Evolutionary conservation across 2,888 invertebrate genomes (phyloP).

Genomic region (Cantharis rustica): DNA sequence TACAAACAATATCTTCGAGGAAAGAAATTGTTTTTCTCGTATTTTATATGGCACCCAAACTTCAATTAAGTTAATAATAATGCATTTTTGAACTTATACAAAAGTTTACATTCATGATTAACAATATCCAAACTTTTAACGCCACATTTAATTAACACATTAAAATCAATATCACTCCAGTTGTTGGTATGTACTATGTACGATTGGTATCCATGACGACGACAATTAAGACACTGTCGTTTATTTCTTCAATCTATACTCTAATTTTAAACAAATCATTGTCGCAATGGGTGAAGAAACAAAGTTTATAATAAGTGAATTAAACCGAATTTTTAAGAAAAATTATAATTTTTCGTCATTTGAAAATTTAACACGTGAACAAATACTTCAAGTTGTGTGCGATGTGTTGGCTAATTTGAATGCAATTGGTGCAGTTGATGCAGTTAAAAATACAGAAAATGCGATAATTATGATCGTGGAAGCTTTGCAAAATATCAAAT

Average conservation of each 20-base stretch:
- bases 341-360: constrained; percentile 84
- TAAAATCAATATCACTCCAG: background rate
- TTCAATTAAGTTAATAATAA: no score
- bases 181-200: background rate
- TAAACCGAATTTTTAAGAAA: constrained; percentile 73
- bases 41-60: no score
- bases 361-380: constrained; percentile 76
- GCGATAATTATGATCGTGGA: constrained; percentile 34
- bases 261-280: background rate
- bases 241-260: background rate
- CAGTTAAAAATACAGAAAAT: constrained; percentile 33
- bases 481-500: constrained; percentile 39
- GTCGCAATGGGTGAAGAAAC: constrained; percentile 67
- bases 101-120: no score
- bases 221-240: background rate
- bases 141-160: no score
- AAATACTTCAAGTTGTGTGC: constrained; percentile 76
- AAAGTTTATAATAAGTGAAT: constrained; percentile 71
- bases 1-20: no score
- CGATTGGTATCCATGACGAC: background rate
- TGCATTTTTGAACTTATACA: no score
- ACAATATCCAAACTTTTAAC: no score
- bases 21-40: no score
- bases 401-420: constrained; percentile 77
- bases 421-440: constrained; percentile 62